Percentiles rank a stretch among this genome's conserved stretches.
phyloP scores from a whole-genome alignment of 2,113 vertebrate species.

The Neopipo cinnamomea region DNA sequence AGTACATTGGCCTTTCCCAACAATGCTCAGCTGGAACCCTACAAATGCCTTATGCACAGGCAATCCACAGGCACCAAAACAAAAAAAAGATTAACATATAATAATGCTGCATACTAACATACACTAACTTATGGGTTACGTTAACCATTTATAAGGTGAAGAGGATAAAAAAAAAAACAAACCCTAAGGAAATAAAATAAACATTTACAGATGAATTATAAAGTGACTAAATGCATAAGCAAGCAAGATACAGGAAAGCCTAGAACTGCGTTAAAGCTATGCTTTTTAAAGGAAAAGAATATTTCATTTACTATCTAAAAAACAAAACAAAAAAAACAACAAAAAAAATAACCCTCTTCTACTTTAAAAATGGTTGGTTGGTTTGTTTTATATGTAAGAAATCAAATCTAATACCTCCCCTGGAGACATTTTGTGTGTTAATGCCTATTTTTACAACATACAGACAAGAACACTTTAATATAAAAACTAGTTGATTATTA shows the following conservation, averaged over 20 bases:
- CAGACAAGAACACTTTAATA: slow-evolving; percentile 77
- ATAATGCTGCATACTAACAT: slow-evolving; percentile 75
- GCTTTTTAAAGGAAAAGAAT: slow-evolving; percentile 61
- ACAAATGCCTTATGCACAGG: slow-evolving; percentile 66
- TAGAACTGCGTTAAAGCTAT: slow-evolving; percentile 74
- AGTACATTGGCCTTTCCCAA: slow-evolving; percentile 60
- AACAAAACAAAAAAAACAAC: slow-evolving; percentile 28
- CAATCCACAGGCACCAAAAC: slow-evolving; percentile 71
- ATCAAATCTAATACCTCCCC: slow-evolving; percentile 77
- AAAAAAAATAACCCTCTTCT: slow-evolving; percentile 76
- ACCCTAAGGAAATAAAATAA: slow-evolving; percentile 73
- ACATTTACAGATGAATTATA: slow-evolving; percentile 78
- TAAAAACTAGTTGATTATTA: slow-evolving; percentile 84
- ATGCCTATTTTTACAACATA: slow-evolving; percentile 79
- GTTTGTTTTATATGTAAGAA: slow-evolving; percentile 72
- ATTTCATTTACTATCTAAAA: slow-evolving; percentile 68
- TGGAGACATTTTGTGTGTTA: slow-evolving; percentile 72
- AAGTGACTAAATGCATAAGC: slow-evolving; percentile 92
- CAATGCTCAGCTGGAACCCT: slow-evolving; percentile 57
- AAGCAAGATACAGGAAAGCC: slow-evolving; percentile 79
- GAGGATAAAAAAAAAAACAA: slow-evolving; percentile 74
- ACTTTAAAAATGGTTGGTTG: slow-evolving; percentile 78
- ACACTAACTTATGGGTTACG: slow-evolving; percentile 72
- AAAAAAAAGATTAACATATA: slow-evolving; percentile 68
- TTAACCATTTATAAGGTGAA: slow-evolving; percentile 78